Evolutionary conservation across 2,113 vertebrate genomes (phyloP).

Genomic region (Alaudala cheleensis): DNA sequence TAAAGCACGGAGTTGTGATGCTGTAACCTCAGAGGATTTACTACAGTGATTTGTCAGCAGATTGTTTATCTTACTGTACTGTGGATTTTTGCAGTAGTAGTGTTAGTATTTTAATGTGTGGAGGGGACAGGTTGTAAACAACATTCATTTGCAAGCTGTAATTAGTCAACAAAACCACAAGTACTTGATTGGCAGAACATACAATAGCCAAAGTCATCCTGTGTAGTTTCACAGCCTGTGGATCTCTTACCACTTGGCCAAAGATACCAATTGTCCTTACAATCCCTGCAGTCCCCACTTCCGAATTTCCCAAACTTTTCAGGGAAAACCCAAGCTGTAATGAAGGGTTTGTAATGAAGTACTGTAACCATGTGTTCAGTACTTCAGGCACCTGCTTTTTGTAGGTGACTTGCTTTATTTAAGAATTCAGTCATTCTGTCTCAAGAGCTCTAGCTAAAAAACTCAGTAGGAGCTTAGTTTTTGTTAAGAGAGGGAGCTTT

Average conservation of each 20-base stretch:
- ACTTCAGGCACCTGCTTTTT: not conserved
- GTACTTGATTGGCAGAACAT: not conserved
- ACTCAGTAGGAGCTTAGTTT: not conserved
- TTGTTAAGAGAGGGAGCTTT: not conserved
- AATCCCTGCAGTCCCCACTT: not conserved
- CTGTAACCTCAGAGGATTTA: not conserved
- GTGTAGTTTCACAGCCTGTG: not conserved
- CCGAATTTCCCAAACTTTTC: not conserved
- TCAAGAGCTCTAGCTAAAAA: not conserved
- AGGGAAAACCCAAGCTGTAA: not conserved
- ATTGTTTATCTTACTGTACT: not conserved
- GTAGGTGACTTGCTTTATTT: not conserved
- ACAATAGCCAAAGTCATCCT: accelerated
- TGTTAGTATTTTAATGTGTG: not conserved
- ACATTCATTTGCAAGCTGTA: not conserved
- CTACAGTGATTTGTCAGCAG: not conserved
- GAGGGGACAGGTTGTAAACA: not conserved
- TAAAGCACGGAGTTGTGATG: not conserved
- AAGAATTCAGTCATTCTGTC: not conserved
- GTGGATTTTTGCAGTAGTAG: not conserved
- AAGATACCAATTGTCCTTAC: accelerated
- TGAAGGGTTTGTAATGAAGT: not conserved
- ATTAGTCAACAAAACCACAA: not conserved
- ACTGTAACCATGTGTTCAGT: not conserved
- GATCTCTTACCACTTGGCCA: not conserved